Base-by-base conservation (phyloP, 2,797 vertebrate genomes). In the Acipenser oxyrinchus region DNA sequence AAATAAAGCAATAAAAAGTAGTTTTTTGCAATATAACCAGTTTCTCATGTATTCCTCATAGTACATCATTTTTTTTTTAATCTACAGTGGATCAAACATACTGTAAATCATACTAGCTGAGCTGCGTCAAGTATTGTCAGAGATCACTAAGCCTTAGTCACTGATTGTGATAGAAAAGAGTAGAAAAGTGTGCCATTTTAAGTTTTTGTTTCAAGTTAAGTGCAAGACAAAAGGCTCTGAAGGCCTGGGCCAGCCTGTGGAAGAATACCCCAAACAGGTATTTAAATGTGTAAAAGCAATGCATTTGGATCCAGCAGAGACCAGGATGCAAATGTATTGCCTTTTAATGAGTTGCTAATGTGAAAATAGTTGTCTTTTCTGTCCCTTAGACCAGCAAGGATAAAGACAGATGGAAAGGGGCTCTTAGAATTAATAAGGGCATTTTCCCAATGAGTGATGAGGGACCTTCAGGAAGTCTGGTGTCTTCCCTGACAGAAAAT, bases 321-420 rank as follows among this genome's bases (percentile, higher is more conserved):
- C 73, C 55, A 59, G 66, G 60, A 64, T 70, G 72, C 66, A 62
- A 68, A 72, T 72, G 57, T 50, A 66, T 72, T 37, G 37, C 61
- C 74, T 73, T 78, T 82, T 87, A 87, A 87, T 85, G 78, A 80
- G 83, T 83, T 82, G 82, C 85, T 87, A 85, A 87, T 84, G 85
- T 85, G 83, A 82, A 84, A 84, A 83, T 78, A 83, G 80, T 79
- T 79, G 81, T 79, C 81, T 73, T 75, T 80, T 82, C 78, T 79
- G 66, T 69, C 71, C 70, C 68, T 67, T 15, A 48, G 48, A 49
- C 60, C 76, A 67, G 76, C 77, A 75, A 76, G 72, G 82, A 82
- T 79, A 76, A 82, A 82, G 85, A 85, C 83, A 87, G 85, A 85
- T 84, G 85, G 83, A 82, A 9, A 15, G 48, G 48, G 80, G 74